These are phyloP conservation scores for Hoplostethus atlanticus DNA, from an alignment of 2,797 vertebrate genomes.

Conservation along the genomic window DNA sequence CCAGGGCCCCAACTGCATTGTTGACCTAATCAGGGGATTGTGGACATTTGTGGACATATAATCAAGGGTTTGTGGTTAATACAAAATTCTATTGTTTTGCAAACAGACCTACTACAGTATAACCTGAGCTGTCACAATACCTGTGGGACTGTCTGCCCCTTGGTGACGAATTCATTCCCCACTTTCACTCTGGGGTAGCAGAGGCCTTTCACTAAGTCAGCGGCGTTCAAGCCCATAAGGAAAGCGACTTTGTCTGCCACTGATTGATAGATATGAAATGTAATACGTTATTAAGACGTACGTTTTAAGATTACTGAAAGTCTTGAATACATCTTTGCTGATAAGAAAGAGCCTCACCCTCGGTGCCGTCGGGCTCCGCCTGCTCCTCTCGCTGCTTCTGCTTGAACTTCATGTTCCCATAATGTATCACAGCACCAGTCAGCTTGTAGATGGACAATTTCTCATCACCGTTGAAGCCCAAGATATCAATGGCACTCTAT, in stretches of 20 bases:
- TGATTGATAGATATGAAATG: constrained; percentile 46
- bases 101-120: background rate
- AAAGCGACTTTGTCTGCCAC: constrained; percentile 91
- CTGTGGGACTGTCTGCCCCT: constrained; percentile 89
- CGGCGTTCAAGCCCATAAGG: constrained; percentile 89
- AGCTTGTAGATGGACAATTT: constrained; percentile 91
- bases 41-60: too few relatives aligned
- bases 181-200: constrained; percentile 91
- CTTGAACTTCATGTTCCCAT: constrained; percentile 93
- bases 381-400: constrained; percentile 93
- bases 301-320: too few relatives aligned
- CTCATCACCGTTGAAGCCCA: constrained; percentile 89
- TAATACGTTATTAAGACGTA: background rate
- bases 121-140: constrained; percentile 61
- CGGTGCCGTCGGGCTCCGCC: constrained; percentile 90
- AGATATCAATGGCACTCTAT: constrained; percentile 89
- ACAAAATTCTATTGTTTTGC: constrained; percentile 10
- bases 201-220: constrained; percentile 87
- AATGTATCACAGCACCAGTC: constrained; percentile 91
- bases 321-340: background rate
- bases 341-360: constrained; percentile 79
- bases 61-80: background rate
- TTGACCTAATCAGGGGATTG: constrained; percentile 79
- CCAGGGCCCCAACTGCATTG: constrained; percentile 85
- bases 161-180: constrained; percentile 90